Base-by-base conservation (phyloP, 2,888 invertebrate genomes). In the Notodonta ziczac region DNA sequence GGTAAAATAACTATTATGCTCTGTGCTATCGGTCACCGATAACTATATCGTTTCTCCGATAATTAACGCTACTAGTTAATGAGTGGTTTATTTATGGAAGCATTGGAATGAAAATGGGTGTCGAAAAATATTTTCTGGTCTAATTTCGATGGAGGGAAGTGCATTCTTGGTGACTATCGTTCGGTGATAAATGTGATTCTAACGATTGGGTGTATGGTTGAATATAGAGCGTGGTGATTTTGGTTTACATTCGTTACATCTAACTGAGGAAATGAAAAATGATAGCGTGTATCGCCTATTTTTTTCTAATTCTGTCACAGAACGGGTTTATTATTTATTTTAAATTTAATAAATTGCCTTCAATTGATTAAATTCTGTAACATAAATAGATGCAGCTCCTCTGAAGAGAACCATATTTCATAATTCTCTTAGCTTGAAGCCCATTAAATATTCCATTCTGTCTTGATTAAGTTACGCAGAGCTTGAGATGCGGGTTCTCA, bases 1-100 rank as follows among this genome's bases (percentile, higher is more conserved):
- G 58, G 62, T 52, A 39, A 16, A 50, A 56, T 59, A 32, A 57
- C 60, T 60, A 61, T 32, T 32, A 1, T 32, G 32, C 13, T 51
- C 6, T 24, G 12, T 52, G 16, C 13, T 13, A 32, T 32, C 32
- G 52, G 32, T 13, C 32, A 32, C 8, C 52, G 52, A 52, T 52
- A 52, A 52, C 51, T 52, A 50, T 44, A 44, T 44, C 46, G 46
- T 13, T 46, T 0, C 46, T n/a, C 5, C 46, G 46, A 46, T 46
- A 46, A 10, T n/a, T 46, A n/a, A 6, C 5, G 46, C 46, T n/a
- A 46, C 46, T 46, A 46, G 13, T 46, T 46, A 46, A n/a, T 46
- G 46, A n/a, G 46, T 46, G 46, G 16, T 50, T 14, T 50, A 50
- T n/a, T 48, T 48, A 14, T 14, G 48, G 48, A 48, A 48, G 48